A percentile compares a stretch with the other conserved stretches of the same genome.
Evolutionary conservation across 2,797 vertebrate species (phyloP).

Genomic region (Caiman crocodilus): DNA sequence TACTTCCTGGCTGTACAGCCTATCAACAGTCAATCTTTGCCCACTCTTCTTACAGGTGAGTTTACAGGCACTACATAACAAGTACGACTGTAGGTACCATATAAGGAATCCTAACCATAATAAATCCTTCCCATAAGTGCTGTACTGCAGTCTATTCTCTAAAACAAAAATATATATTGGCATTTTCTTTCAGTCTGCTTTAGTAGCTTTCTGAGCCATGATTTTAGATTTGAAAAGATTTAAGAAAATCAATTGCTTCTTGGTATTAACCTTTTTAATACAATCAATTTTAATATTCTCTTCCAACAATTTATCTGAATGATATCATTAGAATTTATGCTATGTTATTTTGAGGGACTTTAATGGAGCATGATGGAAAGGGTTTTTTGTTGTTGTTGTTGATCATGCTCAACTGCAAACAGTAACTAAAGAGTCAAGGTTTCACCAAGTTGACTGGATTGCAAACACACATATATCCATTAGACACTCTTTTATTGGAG

Average conservation of each 20-base stretch:
- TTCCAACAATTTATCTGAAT: not conserved
- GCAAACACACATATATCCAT: not conserved
- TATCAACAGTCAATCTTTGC: not conserved
- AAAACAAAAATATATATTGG: not conserved
- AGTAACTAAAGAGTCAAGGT: not conserved
- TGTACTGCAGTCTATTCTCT: not conserved
- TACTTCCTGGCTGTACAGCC: not conserved
- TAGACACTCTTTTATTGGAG: not conserved
- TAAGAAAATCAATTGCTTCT: not conserved
- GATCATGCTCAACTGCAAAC: not conserved
- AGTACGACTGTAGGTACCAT: not conserved
- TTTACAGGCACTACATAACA: not conserved
- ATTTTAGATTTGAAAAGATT: not conserved
- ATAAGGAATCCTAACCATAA: not conserved
- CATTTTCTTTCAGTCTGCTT: not conserved
- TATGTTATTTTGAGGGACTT: not conserved
- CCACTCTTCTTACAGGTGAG: rapidly evolving
- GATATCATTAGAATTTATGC: not conserved
- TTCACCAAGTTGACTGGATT: not conserved
- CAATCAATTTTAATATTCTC: not conserved
- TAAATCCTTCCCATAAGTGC: not conserved
- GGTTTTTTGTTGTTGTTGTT: not conserved
- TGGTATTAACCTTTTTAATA: not conserved
- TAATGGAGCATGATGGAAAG: not conserved
- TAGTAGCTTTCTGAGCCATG: not conserved